phyloP scores from a whole-genome alignment of 2,113 vertebrate species.

The Macheiramphus alcinus region DNA sequence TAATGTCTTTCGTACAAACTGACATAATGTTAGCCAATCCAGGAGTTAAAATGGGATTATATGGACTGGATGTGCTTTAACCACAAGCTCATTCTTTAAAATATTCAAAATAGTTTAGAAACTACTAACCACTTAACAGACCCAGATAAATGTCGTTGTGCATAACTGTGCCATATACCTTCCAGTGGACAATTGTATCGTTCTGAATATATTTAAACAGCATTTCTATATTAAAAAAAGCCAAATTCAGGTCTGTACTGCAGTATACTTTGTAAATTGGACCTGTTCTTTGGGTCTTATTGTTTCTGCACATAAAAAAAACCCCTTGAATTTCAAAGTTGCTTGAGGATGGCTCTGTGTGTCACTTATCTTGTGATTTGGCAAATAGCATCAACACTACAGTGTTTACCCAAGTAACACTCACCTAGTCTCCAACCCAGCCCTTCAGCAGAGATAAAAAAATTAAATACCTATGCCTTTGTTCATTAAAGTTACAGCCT shows the following conservation, averaged over 20 bases:
- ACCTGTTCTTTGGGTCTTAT: neutral
- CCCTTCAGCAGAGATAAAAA: neutral
- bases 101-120: neutral
- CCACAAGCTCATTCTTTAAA: neutral
- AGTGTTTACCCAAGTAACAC: rapidly evolving
- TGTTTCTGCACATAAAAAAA: neutral
- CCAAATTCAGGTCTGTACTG: neutral
- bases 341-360: neutral
- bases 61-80: neutral
- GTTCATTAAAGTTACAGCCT: rapidly evolving
- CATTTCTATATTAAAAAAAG: neutral
- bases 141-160: no score
- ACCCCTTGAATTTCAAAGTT: neutral
- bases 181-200: rapidly evolving
- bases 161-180: rapidly evolving
- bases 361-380: neutral
- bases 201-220: neutral
- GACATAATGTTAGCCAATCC: rapidly evolving
- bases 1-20: neutral
- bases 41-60: neutral
- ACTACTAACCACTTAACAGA: neutral
- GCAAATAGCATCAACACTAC: rapidly evolving
- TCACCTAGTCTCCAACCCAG: neutral
- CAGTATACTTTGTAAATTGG: neutral
- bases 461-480: rapidly evolving